Base-by-base conservation (phyloP, 1,140 invertebrate genomes). In the Saccostrea echinata region DNA sequence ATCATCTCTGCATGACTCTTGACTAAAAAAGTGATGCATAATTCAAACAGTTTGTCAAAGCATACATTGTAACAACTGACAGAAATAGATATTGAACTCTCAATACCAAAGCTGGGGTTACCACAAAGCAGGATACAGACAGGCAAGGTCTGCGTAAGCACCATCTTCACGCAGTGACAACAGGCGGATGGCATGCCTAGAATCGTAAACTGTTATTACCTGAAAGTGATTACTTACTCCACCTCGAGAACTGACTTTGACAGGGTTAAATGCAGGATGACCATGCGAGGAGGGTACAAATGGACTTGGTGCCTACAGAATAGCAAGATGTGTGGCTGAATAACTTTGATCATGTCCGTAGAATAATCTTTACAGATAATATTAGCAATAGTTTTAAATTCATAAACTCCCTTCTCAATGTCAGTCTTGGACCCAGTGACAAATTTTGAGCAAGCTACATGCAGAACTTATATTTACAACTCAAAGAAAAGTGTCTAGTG, bases 181-280 rank as follows among this genome's bases (percentile, higher is more conserved):
- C 18, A 35, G 30, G 12, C 52, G 68, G 83, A 76, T 76, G 35
- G 27, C 57, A 57, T 81, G 64, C 43, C 82, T 51, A 64, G 53
- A 84, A 84, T 83, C 21, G 18, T 68, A 52, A 82, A 33, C 57
- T 30, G 24, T 87, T 33, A 52, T 64, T 71, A 95, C 53, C 55
- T 85, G 85, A 88, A 86, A 84, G 13, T 90, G 84, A 81, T 84
- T 87, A 96, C 96, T 96, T 95, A 97, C 97, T 84, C 96, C 95
- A 64, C 96, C 97, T 95, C 98, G 98, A 16, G 95, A 92, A 55
- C 97, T 97, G 91, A 98, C 97, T 96, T 98, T 99, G 92, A 98
- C 98, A 27, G 98, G 98, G 90, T 97, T 97, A 95, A 99, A 99
- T 89, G 97, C 97, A 61, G 98, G 97, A 96, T 99, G 98, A 30